These are phyloP conservation scores for Parauchenoglanis punctatus DNA, from an alignment of 2,797 vertebrate species.

Conservation along the genomic window DNA sequence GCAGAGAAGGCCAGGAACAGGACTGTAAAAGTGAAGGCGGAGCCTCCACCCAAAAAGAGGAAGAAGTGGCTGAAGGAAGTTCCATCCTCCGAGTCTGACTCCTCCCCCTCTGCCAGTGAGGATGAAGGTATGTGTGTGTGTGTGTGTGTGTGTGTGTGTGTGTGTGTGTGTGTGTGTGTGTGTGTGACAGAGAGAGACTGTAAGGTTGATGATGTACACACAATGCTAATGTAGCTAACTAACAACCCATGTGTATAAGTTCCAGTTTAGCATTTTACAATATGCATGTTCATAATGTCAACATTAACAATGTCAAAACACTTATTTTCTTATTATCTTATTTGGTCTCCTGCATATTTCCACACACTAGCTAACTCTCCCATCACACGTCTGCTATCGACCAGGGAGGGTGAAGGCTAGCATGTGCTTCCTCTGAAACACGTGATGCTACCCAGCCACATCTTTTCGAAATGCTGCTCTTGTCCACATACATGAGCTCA, in stretches of 20 bases:
- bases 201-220: neutral
- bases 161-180: conserved; percentile 7
- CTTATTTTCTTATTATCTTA: neutral
- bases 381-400: neutral
- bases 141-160: conserved; percentile 20
- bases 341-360: too few relatives aligned
- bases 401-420: neutral
- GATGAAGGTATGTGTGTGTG: conserved; percentile 70
- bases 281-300: neutral
- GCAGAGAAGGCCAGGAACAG: conserved; percentile 62
- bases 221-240: neutral
- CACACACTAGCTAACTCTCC: neutral
- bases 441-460: neutral
- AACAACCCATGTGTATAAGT: neutral
- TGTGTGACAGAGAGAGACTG: neutral
- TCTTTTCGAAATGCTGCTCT: neutral
- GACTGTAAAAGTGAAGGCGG: conserved; percentile 67
- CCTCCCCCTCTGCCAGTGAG: conserved; percentile 80
- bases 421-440: neutral
- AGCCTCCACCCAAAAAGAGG: conserved; percentile 81
- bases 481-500: neutral
- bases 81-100: conserved; percentile 81
- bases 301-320: neutral
- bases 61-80: conserved; percentile 88
- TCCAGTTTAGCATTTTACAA: too few relatives aligned